phyloP scores from a whole-genome alignment of 2,113 vertebrate species.

The Eurystomus gularis region DNA sequence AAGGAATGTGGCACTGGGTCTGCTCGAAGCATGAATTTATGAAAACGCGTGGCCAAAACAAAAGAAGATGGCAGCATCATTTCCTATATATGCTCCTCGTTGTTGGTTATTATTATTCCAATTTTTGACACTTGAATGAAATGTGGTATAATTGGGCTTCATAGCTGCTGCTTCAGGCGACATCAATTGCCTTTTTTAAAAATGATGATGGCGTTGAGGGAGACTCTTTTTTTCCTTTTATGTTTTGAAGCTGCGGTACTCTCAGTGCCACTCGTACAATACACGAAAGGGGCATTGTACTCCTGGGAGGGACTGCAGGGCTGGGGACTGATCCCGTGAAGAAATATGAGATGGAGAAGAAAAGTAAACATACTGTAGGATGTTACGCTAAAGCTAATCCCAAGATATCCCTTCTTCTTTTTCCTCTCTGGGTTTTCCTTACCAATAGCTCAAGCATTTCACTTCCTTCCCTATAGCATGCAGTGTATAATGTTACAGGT shows the following conservation, averaged over 20 bases:
- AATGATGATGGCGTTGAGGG: slow-evolving; percentile 67
- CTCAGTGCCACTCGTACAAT: slow-evolving; percentile 35
- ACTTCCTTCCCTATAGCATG: neutral
- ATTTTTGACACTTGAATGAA: slow-evolving; percentile 74
- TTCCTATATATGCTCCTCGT: slow-evolving; percentile 39
- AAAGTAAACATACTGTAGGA: slow-evolving; percentile 27
- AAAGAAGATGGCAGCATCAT: slow-evolving; percentile 65
- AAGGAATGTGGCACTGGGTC: slow-evolving; percentile 59
- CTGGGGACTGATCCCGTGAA: slow-evolving; percentile 46
- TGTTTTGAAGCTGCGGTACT: slow-evolving; percentile 63
- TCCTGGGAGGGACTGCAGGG: slow-evolving; percentile 42
- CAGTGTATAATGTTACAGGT: neutral
- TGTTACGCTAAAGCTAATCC: slow-evolving; percentile 6
- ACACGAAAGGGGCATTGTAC: slow-evolving; percentile 53
- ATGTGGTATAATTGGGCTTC: slow-evolving; percentile 73
- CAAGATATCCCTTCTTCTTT: slow-evolving; percentile 13
- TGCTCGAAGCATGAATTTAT: slow-evolving; percentile 64
- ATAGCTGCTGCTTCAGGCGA: slow-evolving; percentile 62
- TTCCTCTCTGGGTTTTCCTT: slow-evolving; percentile 26
- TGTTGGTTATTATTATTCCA: slow-evolving; percentile 70
- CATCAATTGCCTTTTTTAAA: slow-evolving; percentile 74
- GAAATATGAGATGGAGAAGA: slow-evolving; percentile 32
- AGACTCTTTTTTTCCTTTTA: slow-evolving; percentile 64
- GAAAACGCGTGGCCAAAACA: slow-evolving; percentile 60
- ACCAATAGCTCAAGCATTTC: neutral